Percentiles rank a stretch among this genome's conserved stretches.
These are phyloP conservation scores for Buceros bicornis DNA, from an alignment of 2,797 vertebrate genomes.

Conservation along the genomic window DNA sequence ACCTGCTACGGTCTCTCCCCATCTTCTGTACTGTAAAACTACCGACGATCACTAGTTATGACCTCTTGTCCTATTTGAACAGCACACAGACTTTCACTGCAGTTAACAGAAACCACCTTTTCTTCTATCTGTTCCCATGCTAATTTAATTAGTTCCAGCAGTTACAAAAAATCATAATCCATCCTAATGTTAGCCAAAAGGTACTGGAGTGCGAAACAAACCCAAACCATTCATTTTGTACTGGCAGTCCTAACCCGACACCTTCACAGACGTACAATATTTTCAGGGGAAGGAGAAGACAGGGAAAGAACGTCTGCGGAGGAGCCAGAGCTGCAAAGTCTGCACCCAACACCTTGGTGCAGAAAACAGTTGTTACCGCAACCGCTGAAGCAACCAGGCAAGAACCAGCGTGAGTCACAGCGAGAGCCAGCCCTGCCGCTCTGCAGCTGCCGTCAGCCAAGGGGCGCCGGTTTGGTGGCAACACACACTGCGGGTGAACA, in stretches of 20 bases:
- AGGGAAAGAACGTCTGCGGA: neutral
- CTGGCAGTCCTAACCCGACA: neutral
- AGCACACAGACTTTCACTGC: constrained; percentile 27
- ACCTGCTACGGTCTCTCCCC: neutral
- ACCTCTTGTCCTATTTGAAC: constrained; percentile 14
- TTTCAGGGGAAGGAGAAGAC: neutral
- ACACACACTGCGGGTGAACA: neutral
- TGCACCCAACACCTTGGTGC: neutral
- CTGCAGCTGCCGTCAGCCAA: neutral
- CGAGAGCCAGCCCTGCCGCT: rapidly evolving
- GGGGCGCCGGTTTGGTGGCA: neutral
- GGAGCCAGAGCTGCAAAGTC: neutral
- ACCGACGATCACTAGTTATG: neutral
- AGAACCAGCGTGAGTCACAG: rapidly evolving
- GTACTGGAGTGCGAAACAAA: constrained; percentile 53
- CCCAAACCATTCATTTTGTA: constrained; percentile 18
- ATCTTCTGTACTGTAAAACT: neutral
- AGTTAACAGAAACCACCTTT: constrained; percentile 23
- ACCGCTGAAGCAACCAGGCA: neutral
- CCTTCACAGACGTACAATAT: neutral
- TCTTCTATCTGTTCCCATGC: neutral
- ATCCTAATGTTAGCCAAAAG: constrained; percentile 39
- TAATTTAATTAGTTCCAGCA: constrained; percentile 36
- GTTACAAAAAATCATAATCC: constrained; percentile 63
- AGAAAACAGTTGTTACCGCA: too few species aligned